Percentiles rank a stretch among this genome's conserved stretches.
These are phyloP conservation scores for Sphaeramia orbicularis DNA, from an alignment of 2,797 vertebrate species.

Conservation along the genomic window DNA sequence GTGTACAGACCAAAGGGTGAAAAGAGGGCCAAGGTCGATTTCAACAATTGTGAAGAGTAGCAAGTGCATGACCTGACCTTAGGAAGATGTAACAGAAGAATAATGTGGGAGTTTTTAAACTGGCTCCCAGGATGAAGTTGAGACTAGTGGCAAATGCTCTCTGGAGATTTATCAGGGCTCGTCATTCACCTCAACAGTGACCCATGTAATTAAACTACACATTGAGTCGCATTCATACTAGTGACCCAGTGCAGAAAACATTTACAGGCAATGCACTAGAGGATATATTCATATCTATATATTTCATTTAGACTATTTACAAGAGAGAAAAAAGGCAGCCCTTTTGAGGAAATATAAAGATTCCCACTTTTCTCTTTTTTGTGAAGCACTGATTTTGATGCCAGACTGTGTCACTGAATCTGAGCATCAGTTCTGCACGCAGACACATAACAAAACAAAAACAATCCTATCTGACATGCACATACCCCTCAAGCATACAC, in stretches of 20 bases:
- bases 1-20: slow-evolving; percentile 75
- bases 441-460: slow-evolving; percentile 55
- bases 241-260: slow-evolving; percentile 83
- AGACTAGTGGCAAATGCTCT: slow-evolving; percentile 52
- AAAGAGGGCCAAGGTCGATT: slow-evolving; percentile 53
- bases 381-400: slow-evolving; percentile 86
- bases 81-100: slow-evolving; percentile 51
- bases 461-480: slow-evolving; percentile 69
- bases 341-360: slow-evolving; percentile 89
- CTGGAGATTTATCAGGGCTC: slow-evolving; percentile 41
- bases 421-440: slow-evolving; percentile 67
- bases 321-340: slow-evolving; percentile 91
- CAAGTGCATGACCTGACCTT: slow-evolving; percentile 55
- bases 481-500: slow-evolving; percentile 65
- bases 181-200: slow-evolving; percentile 51
- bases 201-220: slow-evolving; percentile 55
- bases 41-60: slow-evolving; percentile 56
- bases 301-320: slow-evolving; percentile 87
- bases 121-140: slow-evolving; percentile 56
- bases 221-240: slow-evolving; percentile 46
- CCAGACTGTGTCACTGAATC: slow-evolving; percentile 69
- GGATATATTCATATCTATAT: slow-evolving; percentile 82
- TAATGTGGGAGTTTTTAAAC: slow-evolving; percentile 36
- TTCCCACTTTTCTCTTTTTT: slow-evolving; percentile 78
- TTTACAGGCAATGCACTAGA: slow-evolving; percentile 87